Conservation (phyloP, 1,140 invertebrate species). For the Bradynema listronoti region DNA sequence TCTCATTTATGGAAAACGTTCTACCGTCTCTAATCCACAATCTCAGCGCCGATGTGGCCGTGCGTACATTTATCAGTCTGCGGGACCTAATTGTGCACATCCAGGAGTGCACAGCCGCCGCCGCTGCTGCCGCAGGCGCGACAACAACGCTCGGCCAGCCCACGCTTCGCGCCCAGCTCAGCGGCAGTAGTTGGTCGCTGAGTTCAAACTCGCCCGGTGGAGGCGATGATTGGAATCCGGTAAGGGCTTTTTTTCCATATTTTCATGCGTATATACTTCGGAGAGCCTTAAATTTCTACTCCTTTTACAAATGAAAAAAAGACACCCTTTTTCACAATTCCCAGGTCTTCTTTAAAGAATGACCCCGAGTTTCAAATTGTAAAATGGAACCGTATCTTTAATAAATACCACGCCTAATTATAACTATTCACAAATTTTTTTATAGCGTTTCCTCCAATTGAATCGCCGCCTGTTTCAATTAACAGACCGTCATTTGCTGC, state of each 20-base stretch:
- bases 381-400: too few species aligned
- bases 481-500: slow-evolving; percentile 48
- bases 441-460: slow-evolving; percentile 47
- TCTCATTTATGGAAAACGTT: slow-evolving; percentile 48
- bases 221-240: slow-evolving; percentile 49
- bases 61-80: slow-evolving; percentile 49
- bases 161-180: slow-evolving; percentile 4
- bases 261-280: too few species aligned
- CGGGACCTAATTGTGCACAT: slow-evolving; percentile 38
- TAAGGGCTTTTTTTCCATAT: slow-evolving; percentile 9
- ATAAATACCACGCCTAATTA: too few species aligned
- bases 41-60: slow-evolving; percentile 44
- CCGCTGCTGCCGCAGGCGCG: neutral
- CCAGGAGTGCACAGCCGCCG: slow-evolving; percentile 1
- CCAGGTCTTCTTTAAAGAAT: too few species aligned
- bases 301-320: too few species aligned
- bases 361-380: too few species aligned
- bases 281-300: too few species aligned
- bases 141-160: slow-evolving; percentile 1
- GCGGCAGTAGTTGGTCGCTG: neutral
- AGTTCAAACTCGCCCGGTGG: too few species aligned
- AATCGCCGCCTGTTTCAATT: slow-evolving; percentile 46
- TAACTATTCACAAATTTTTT: too few species aligned
- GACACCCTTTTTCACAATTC: too few species aligned
- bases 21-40: slow-evolving; percentile 48